Evolutionary conservation across 2,888 invertebrate species (phyloP).

Genomic region (Pollenia amentaria): DNA sequence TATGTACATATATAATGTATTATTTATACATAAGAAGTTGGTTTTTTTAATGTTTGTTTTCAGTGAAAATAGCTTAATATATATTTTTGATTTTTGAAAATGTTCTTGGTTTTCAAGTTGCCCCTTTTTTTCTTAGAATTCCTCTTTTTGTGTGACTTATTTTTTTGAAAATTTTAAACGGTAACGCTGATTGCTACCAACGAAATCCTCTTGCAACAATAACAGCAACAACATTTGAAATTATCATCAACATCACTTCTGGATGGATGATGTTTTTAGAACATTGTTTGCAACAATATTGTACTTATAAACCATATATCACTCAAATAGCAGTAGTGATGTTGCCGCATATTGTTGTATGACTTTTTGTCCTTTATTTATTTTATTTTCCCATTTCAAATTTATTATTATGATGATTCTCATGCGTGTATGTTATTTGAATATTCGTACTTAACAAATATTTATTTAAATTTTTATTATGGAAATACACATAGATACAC

Average conservation of each 20-base stretch:
- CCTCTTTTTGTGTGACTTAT: too few relatives aligned
- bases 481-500: neutral
- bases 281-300: conserved; percentile 61
- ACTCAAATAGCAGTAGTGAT: conserved; percentile 52
- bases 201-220: conserved; percentile 1
- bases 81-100: too few relatives aligned
- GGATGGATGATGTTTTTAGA: conserved; percentile 65
- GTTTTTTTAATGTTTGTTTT: too few relatives aligned
- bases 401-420: conserved; percentile 42
- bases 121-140: too few relatives aligned
- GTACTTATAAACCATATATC: conserved; percentile 54
- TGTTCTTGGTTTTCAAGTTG: too few relatives aligned
- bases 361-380: conserved; percentile 21
- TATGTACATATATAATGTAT: too few relatives aligned
- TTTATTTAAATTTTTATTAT: conserved; percentile 64
- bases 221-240: conserved; percentile 53
- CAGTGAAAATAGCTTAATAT: too few relatives aligned
- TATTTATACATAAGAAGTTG: too few relatives aligned
- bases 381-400: conserved; percentile 33
- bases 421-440: neutral
- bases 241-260: conserved; percentile 66
- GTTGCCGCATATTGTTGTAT: conserved; percentile 34
- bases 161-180: too few relatives aligned
- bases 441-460: conserved; percentile 58
- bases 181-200: conserved; percentile 8